phyloP scores from a whole-genome alignment of 2,888 invertebrate genomes.

The Caenorhabditis japonica region DNA sequence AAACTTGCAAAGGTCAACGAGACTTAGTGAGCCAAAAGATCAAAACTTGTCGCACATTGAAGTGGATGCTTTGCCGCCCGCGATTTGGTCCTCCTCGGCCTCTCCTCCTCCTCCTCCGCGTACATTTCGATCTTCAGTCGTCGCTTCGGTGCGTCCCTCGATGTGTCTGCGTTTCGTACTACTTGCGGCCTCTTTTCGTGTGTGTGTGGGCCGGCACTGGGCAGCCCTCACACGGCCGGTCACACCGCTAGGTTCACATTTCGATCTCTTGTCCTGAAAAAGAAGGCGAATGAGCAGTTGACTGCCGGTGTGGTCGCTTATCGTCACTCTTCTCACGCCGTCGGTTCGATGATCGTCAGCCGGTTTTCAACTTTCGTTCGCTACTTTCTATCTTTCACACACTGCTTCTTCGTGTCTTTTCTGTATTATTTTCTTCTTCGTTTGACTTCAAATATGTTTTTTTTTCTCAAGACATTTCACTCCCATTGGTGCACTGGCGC shows the following conservation, averaged over 20 bases:
- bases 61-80: slow-evolving; percentile 9
- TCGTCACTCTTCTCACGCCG: slow-evolving; percentile 11
- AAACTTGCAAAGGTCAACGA: slow-evolving; percentile 27
- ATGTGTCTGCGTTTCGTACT: slow-evolving; percentile 27
- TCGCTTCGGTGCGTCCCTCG: slow-evolving; percentile 9
- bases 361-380: slow-evolving; percentile 19
- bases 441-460: too few species aligned
- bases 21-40: slow-evolving; percentile 37
- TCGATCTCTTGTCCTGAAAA: slow-evolving; percentile 49
- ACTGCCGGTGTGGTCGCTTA: slow-evolving; percentile 17
- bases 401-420: slow-evolving; percentile 13
- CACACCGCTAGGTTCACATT: slow-evolving; percentile 38
- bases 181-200: slow-evolving; percentile 8
- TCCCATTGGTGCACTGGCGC: too few species aligned
- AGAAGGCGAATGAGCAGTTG: slow-evolving; percentile 9
- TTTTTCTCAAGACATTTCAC: too few species aligned
- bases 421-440: too few species aligned
- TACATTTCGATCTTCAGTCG: slow-evolving; percentile 47
- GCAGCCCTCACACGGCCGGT: slow-evolving; percentile 25
- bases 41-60: slow-evolving; percentile 9
- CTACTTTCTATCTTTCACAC: slow-evolving; percentile 7
- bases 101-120: slow-evolving; percentile 21
- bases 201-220: slow-evolving; percentile 26
- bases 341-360: slow-evolving; percentile 18
- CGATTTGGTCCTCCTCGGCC: slow-evolving; percentile 22